Conservation (phyloP, 2,113 vertebrate species). For the Cranoglanis bouderius region DNA sequence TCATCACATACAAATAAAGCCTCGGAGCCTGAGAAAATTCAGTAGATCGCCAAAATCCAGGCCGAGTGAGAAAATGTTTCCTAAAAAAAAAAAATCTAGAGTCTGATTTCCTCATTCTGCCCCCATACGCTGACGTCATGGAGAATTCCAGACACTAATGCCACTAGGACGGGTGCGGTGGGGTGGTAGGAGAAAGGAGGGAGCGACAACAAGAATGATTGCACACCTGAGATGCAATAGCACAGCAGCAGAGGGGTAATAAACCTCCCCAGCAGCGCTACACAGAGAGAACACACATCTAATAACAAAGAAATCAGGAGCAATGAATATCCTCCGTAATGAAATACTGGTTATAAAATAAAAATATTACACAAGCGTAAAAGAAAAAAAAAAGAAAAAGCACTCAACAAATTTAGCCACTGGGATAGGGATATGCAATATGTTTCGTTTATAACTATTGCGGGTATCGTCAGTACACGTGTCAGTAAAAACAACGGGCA, state of each 20-base stretch:
- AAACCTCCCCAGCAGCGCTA: not conserved
- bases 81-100: not conserved
- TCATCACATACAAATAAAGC: not conserved
- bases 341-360: not conserved
- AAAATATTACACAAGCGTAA: not conserved
- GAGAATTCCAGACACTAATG: not conserved
- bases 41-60: not conserved
- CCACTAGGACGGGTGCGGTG: not conserved
- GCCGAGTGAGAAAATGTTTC: not conserved
- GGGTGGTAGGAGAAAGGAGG: not conserved
- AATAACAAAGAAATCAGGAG: conserved; percentile 10
- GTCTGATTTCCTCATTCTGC: not conserved
- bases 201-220: conserved; percentile 33
- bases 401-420: not conserved
- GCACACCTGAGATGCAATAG: conserved; percentile 54
- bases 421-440: not conserved
- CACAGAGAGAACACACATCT: conserved; percentile 6
- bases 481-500: too few species aligned
- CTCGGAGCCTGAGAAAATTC: not conserved
- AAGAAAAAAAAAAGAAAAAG: too few species aligned
- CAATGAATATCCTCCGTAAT: not conserved
- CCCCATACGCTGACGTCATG: conserved; percentile 13
- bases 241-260: conserved; percentile 26
- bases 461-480: too few species aligned
- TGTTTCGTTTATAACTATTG: not conserved